Percentiles rank a stretch among this genome's conserved stretches.
Conservation (phyloP, 2,888 invertebrate species). For the Amaurobius ferox region DNA sequence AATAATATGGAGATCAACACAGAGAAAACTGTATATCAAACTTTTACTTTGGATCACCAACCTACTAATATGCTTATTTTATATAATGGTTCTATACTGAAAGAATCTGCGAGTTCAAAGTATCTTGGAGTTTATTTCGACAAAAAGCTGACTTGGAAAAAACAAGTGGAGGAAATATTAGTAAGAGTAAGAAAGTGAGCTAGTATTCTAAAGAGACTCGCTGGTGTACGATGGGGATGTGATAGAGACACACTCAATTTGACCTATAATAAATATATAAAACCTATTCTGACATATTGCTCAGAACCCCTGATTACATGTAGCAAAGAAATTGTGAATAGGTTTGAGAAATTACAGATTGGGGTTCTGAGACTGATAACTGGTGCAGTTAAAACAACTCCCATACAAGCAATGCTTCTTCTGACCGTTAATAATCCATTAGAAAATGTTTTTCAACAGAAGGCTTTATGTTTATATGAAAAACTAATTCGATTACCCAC, state of each 20-base stretch:
- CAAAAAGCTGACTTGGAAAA: slow-evolving; percentile 13
- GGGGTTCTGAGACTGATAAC: no score
- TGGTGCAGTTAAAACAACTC: no score
- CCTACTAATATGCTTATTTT: not conserved
- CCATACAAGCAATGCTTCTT: no score
- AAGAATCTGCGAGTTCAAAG: not conserved
- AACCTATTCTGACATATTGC: no score
- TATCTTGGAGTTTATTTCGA: slow-evolving; percentile 4
- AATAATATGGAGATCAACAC: slow-evolving; percentile 10
- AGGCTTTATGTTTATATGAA: no score
- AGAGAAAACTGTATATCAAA: slow-evolving; percentile 7
- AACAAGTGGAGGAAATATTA: not conserved
- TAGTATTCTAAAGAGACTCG: not conserved
- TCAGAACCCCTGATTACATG: no score
- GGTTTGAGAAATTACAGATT: no score
- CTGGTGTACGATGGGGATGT: not conserved
- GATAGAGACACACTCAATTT: not conserved
- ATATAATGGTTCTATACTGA: not conserved
- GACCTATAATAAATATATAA: no score
- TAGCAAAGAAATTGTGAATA: no score
- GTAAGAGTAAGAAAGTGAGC: not conserved
- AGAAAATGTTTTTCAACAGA: no score
- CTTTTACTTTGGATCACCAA: slow-evolving; percentile 11
- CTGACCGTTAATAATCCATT: no score
- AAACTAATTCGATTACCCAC: no score